These are phyloP conservation scores for Choloepus didactylus DNA, from an alignment of 2,797 vertebrate species.

Conservation along the genomic window DNA sequence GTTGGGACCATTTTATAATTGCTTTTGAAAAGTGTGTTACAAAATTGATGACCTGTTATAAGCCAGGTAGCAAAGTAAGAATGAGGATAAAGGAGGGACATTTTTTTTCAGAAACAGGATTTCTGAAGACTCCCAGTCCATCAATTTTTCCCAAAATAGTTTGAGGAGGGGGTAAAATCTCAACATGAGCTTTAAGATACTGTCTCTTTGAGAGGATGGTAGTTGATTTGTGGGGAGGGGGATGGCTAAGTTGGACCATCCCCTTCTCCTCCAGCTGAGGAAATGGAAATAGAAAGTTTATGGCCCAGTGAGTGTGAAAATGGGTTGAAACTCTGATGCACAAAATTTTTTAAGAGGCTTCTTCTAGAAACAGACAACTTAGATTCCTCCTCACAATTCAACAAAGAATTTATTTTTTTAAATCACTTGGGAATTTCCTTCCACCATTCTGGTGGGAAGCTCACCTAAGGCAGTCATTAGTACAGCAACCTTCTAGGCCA, in stretches of 20 bases:
- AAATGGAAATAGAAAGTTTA: neutral
- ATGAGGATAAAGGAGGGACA: constrained; percentile 1
- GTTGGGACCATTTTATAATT: constrained; percentile 36
- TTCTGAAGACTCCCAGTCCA: constrained; percentile 73
- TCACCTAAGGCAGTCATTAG: constrained; percentile 97
- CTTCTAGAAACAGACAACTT: constrained; percentile 77
- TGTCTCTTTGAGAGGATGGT: neutral
- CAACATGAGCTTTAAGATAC: constrained; percentile 67
- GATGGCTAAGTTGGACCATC: neutral
- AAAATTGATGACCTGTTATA: constrained; percentile 73
- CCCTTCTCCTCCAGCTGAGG: neutral
- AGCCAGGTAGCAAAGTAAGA: constrained; percentile 74
- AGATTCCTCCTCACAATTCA: constrained; percentile 86
- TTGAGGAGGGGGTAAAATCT: neutral
- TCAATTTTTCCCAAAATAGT: constrained; percentile 62
- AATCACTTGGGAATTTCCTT: constrained; percentile 90
- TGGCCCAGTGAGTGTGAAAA: neutral
- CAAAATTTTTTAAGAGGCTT: constrained; percentile 77
- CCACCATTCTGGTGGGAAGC: constrained; percentile 42
- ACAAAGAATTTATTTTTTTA: constrained; percentile 86
- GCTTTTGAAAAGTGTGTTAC: constrained; percentile 75
- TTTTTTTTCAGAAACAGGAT: constrained; percentile 56
- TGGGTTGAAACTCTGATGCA: constrained; percentile 75
- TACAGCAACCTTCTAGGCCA: constrained; percentile 96
- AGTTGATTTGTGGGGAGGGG: neutral